Conservation (phyloP, 2,113 vertebrate species). For the Halichoerus grypus region DNA sequence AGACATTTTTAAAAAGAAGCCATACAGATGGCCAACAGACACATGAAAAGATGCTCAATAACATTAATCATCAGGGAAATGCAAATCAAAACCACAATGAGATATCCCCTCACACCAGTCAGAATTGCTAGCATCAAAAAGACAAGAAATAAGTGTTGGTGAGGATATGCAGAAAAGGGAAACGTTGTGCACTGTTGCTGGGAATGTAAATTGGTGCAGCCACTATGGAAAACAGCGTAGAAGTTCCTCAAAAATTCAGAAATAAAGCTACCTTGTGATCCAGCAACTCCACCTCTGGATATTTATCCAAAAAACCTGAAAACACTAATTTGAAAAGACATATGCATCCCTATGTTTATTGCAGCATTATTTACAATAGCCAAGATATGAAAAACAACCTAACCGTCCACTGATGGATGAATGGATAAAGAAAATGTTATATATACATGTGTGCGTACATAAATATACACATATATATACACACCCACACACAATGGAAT, state of each 20-base stretch:
- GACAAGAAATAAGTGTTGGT: background rate
- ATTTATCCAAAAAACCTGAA: background rate
- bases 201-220: background rate
- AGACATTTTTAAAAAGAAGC: background rate
- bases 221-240: background rate
- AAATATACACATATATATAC: too few species aligned
- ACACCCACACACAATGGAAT: background rate
- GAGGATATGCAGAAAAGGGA: background rate
- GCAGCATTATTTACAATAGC: background rate
- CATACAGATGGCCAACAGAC: background rate
- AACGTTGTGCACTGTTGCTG: accelerated
- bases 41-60: background rate
- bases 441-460: too few species aligned
- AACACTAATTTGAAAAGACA: background rate
- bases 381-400: background rate
- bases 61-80: background rate
- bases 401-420: background rate
- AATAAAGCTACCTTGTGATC: background rate
- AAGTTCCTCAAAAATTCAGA: background rate
- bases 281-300: background rate
- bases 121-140: background rate
- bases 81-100: background rate
- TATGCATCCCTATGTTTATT: background rate
- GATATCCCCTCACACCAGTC: background rate
- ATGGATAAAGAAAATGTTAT: background rate